Conservation (phyloP, 2,113 vertebrate species). For the Mesoclemmys tuberculata region DNA sequence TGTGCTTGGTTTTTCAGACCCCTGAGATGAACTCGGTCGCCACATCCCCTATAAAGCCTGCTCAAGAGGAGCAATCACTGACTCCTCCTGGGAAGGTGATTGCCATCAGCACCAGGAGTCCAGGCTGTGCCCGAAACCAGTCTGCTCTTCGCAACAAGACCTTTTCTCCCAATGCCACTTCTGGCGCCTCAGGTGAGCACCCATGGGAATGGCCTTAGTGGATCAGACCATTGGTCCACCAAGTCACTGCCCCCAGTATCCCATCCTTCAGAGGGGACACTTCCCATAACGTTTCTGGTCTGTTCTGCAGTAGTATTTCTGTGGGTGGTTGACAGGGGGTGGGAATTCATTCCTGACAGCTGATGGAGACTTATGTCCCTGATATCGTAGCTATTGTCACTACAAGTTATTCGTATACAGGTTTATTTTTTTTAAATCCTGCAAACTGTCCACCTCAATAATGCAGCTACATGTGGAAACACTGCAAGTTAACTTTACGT, state of each 20-base stretch:
- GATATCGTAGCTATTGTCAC: too few species aligned
- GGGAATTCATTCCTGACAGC: not conserved
- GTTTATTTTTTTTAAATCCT: not conserved
- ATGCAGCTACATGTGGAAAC: not conserved
- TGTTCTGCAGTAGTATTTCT: not conserved
- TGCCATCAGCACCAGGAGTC: conserved; percentile 85
- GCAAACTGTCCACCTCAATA: not conserved
- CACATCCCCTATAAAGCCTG: conserved; percentile 85
- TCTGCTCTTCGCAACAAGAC: conserved; percentile 83
- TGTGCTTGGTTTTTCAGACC: conserved; percentile 60
- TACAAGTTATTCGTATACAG: not conserved
- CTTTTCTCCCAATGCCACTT: conserved; percentile 74
- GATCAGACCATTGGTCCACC: not conserved
- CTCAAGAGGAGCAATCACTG: conserved; percentile 87
- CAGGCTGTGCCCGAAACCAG: conserved; percentile 87
- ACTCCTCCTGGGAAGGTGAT: conserved; percentile 89
- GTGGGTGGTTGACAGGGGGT: not conserved
- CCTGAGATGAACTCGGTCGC: conserved; percentile 87
- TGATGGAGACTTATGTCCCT: too few species aligned
- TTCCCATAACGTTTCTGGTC: not conserved
- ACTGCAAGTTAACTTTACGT: not conserved
- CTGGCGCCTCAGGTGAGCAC: conserved; percentile 77
- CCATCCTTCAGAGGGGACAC: not conserved
- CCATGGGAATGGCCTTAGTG: fast-evolving
- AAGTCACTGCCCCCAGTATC: not conserved